Percentiles rank a stretch among this genome's conserved stretches.
Evolutionary conservation across 2,797 vertebrate genomes (phyloP).

Genomic region (Acropternis orthonyx): DNA sequence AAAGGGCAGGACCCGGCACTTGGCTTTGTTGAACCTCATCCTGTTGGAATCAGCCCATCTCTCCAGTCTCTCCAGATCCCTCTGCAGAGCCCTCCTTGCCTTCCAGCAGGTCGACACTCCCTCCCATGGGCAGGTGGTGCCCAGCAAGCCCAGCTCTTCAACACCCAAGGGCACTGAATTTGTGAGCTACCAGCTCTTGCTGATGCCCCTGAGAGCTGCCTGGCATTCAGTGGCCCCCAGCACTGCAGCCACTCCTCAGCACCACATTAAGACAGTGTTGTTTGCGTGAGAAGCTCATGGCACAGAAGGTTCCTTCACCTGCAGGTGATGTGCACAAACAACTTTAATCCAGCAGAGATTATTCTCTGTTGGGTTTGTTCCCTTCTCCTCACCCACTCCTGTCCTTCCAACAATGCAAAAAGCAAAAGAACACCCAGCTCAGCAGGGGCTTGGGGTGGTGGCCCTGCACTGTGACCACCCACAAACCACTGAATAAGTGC

Average conservation of each 20-base stretch:
- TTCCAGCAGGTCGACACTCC: too few species aligned
- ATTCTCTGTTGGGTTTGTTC: not conserved
- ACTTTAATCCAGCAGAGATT: not conserved
- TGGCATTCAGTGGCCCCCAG: not conserved
- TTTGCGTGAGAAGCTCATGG: not conserved
- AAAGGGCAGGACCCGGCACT: too few species aligned
- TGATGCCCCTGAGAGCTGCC: not conserved
- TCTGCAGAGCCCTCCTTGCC: too few species aligned
- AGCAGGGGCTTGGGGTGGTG: not conserved
- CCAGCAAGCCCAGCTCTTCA: not conserved
- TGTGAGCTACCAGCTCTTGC: not conserved
- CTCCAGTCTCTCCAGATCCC: too few species aligned
- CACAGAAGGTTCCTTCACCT: not conserved
- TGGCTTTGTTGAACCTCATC: too few species aligned
- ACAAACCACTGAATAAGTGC: too few species aligned
- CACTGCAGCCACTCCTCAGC: not conserved
- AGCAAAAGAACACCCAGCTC: not conserved
- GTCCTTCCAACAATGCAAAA: not conserved
- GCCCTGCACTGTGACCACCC: not conserved
- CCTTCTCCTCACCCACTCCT: not conserved
- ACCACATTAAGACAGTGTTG: rapidly evolving
- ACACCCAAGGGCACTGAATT: not conserved
- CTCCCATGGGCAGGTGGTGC: not conserved
- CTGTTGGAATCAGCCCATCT: too few species aligned
- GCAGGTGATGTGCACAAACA: not conserved